Evolutionary conservation across 2,113 vertebrate genomes (phyloP).

Genomic region (Pleuronectes platessa): DNA sequence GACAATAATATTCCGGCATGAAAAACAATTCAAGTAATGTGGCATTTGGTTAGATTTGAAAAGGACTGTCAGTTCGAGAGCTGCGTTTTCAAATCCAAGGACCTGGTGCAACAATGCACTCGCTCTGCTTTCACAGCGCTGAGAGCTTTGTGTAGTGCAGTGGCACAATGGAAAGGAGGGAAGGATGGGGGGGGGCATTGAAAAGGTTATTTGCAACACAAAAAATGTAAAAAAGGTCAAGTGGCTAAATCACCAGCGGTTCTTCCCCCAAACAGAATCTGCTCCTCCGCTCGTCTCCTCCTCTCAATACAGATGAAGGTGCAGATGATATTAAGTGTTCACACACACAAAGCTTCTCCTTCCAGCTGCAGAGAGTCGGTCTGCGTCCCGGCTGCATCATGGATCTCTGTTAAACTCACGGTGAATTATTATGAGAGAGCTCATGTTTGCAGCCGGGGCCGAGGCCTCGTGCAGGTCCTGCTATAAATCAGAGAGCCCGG

Average conservation of each 20-base stretch:
- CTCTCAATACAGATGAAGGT: too few species aligned
- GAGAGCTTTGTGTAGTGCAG: constrained; percentile 7
- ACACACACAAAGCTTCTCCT: too few species aligned
- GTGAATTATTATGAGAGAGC: constrained; percentile 52
- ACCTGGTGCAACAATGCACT: constrained; percentile 10
- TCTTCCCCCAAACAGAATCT: too few species aligned
- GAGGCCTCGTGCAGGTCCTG: constrained; percentile 7
- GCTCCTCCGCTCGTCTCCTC: too few species aligned
- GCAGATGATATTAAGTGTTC: too few species aligned
- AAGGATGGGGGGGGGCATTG: neutral
- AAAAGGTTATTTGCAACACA: constrained; percentile 23
- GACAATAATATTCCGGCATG: neutral
- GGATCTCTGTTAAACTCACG: constrained; percentile 50
- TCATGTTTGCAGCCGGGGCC: constrained; percentile 43
- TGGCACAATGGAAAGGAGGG: neutral
- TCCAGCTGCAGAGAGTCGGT: neutral
- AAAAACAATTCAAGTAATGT: neutral
- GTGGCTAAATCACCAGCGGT: too few species aligned
- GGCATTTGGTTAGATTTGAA: neutral
- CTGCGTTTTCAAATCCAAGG: neutral
- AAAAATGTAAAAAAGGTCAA: neutral
- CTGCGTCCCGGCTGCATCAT: constrained; percentile 42
- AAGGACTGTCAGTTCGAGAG: neutral
- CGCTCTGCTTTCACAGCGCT: constrained; percentile 3
- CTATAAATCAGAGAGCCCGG: constrained; percentile 56